Evolutionary conservation across 92 coral and sea anemone genomes (phyloP).

Genomic region (Virgularia gustaviana): DNA sequence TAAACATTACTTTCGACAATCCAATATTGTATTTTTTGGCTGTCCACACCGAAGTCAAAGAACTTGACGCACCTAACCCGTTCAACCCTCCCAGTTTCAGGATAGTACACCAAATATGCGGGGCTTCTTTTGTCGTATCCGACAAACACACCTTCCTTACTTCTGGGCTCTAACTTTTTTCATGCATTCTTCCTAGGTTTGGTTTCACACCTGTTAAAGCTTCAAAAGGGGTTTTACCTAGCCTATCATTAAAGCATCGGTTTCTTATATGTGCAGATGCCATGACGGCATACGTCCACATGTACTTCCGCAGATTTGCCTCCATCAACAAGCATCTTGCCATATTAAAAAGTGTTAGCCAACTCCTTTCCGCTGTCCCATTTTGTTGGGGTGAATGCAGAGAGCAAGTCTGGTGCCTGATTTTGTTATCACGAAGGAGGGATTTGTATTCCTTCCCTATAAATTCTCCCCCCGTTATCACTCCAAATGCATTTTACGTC

Average conservation of each 20-base stretch:
- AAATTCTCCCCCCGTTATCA: too few relatives aligned
- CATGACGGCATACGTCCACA: constrained; percentile 2
- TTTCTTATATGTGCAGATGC: not conserved
- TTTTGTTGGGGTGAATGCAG: not conserved
- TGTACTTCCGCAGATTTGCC: not conserved
- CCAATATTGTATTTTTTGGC: too few relatives aligned
- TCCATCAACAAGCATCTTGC: too few relatives aligned
- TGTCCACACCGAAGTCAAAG: too few relatives aligned
- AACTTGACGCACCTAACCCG: constrained; percentile 33
- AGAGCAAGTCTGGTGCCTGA: too few relatives aligned
- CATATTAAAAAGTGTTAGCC: not conserved
- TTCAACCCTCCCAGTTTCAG: constrained; percentile 36
- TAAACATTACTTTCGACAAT: too few relatives aligned
- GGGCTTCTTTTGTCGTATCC: constrained; percentile 45
- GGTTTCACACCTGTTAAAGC: not conserved
- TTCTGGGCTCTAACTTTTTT: too few relatives aligned
- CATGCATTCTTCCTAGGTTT: not conserved
- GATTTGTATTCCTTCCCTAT: too few relatives aligned
- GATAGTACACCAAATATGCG: constrained; percentile 46
- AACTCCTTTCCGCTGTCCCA: not conserved
- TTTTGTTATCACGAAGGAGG: too few relatives aligned
- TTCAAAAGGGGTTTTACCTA: not conserved
- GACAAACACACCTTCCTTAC: constrained; percentile 39
- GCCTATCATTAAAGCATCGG: not conserved
- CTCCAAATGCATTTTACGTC: too few relatives aligned